These are phyloP conservation scores for Augochlora pura DNA, from an alignment of 1,140 invertebrate species.

Conservation along the genomic window DNA sequence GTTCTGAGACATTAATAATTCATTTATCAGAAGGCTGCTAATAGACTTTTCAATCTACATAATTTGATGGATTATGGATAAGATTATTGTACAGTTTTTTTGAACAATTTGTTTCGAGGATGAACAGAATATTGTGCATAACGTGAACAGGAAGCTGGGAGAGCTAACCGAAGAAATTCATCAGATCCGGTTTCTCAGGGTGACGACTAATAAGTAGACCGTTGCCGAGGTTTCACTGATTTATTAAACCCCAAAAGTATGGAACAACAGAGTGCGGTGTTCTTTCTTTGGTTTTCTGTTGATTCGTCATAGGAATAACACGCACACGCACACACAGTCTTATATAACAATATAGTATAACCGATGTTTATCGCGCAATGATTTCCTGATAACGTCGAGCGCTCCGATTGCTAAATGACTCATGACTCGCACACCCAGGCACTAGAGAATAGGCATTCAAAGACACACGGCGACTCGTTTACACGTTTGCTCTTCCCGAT, in stretches of 20 bases:
- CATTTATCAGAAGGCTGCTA: no score
- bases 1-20: no score
- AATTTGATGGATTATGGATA: no score
- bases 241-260: conserved; percentile 52
- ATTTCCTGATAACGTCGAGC: conserved; percentile 24
- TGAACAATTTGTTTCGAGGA: no score
- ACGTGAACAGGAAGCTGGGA: no score
- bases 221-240: conserved; percentile 29
- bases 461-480: conserved; percentile 40
- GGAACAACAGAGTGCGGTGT: conserved; percentile 38
- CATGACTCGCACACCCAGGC: conserved; percentile 54
- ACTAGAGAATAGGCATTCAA: conserved; percentile 64
- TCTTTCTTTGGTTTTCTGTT: conserved; percentile 27
- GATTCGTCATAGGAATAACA: conserved; percentile 15
- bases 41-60: no score
- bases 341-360: conserved; percentile 45
- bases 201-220: background rate
- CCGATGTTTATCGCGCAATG: conserved; percentile 25
- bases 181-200: no score
- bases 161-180: no score
- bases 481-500: background rate
- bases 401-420: conserved; percentile 52
- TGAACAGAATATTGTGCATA: no score
- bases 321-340: conserved; percentile 32
- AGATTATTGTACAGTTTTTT: no score